Evolutionary conservation across 2,113 vertebrate genomes (phyloP).

Genomic region (Atherinomorus stipes): DNA sequence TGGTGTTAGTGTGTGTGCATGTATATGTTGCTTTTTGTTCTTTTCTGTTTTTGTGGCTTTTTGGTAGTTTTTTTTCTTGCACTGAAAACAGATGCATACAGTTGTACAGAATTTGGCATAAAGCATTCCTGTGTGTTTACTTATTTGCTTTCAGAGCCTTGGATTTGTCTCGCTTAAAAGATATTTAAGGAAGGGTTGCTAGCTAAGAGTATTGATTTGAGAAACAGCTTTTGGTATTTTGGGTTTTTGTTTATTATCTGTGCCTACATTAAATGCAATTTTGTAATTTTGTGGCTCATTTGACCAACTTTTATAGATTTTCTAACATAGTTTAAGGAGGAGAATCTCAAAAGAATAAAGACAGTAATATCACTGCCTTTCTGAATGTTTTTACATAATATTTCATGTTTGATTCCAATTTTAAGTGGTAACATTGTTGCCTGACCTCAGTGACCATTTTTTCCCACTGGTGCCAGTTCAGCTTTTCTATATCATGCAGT

Average conservation of each 20-base stretch:
- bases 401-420: not conserved
- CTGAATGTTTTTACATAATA: constrained; percentile 9
- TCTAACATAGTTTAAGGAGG: constrained; percentile 24
- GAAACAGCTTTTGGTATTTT: constrained; percentile 29
- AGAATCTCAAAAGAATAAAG: constrained; percentile 9
- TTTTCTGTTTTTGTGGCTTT: constrained; percentile 16
- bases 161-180: constrained; percentile 6
- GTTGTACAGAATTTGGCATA: constrained; percentile 43
- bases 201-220: constrained; percentile 27
- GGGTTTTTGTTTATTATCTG: constrained; percentile 1
- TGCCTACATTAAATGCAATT: not conserved
- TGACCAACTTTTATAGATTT: constrained; percentile 26
- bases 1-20: constrained; percentile 1
- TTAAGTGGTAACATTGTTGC: not conserved
- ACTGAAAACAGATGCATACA: constrained; percentile 64
- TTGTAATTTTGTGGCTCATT: constrained; percentile 22
- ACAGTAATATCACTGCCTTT: not conserved
- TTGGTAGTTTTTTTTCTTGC: constrained; percentile 58
- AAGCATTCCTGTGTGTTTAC: not conserved
- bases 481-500: not conserved
- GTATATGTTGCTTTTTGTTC: constrained; percentile 13
- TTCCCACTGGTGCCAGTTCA: not conserved
- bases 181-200: constrained; percentile 5
- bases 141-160: constrained; percentile 5
- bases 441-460: not conserved